Evolutionary conservation across 2,797 vertebrate genomes (phyloP).

Genomic region (Sebastes umbrosus): DNA sequence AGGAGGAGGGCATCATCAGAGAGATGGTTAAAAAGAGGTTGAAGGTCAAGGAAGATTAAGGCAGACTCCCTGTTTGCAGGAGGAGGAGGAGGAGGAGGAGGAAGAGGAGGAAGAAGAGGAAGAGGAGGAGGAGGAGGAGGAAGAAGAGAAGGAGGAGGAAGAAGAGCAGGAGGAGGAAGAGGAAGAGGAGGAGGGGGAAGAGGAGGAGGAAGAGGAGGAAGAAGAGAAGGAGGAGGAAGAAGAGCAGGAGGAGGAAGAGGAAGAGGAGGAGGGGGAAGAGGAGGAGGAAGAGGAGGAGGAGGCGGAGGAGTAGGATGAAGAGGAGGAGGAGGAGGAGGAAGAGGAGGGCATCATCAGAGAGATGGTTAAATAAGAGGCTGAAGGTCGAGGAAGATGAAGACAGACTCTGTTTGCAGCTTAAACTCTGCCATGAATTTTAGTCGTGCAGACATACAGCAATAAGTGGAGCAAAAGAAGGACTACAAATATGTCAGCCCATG

Average conservation of each 20-base stretch:
- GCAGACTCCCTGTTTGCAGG: neutral
- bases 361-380: too few relatives aligned
- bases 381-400: too few relatives aligned
- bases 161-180: accelerated
- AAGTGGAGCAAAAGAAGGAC: neutral
- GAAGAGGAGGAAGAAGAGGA: accelerated
- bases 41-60: conserved; percentile 47
- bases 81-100: too few relatives aligned
- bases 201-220: accelerated
- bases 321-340: too few relatives aligned
- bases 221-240: too few relatives aligned
- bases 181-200: accelerated
- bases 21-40: conserved; percentile 7
- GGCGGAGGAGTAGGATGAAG: too few relatives aligned
- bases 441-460: neutral
- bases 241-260: too few relatives aligned
- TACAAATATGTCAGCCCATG: neutral
- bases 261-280: too few relatives aligned
- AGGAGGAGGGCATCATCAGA: neutral
- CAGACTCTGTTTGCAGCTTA: neutral
- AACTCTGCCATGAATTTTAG: neutral
- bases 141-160: accelerated
- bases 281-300: too few relatives aligned
- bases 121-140: too few relatives aligned
- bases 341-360: too few relatives aligned